Evolutionary conservation across 2,888 invertebrate genomes (phyloP).

Genomic region (Drymonia ruficornis): DNA sequence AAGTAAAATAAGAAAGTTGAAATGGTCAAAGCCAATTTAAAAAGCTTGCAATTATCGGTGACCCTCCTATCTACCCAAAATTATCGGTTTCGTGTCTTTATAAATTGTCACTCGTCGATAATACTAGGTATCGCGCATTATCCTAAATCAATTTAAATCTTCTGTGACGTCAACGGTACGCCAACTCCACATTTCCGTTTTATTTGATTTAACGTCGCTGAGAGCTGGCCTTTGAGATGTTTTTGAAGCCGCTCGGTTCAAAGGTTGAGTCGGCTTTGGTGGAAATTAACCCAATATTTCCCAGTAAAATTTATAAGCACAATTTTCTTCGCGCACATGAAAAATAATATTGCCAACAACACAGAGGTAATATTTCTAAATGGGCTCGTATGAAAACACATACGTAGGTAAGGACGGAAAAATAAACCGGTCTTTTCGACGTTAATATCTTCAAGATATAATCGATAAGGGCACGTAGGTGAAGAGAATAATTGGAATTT

Average conservation of each 20-base stretch:
- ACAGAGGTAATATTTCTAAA: constrained; percentile 2
- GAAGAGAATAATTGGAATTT: background rate
- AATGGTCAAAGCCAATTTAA: too few relatives aligned
- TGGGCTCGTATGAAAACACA: constrained; percentile 9
- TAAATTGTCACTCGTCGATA: too few relatives aligned
- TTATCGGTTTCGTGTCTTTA: too few relatives aligned
- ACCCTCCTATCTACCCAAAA: too few relatives aligned
- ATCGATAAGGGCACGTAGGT: constrained; percentile 1
- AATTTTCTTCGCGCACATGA: constrained; percentile 15
- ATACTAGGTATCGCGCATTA: background rate
- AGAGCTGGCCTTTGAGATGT: constrained; percentile 51
- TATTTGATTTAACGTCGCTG: constrained; percentile 51
- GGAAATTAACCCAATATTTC: constrained; percentile 47
- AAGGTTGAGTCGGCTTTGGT: constrained; percentile 43
- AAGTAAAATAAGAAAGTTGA: too few relatives aligned
- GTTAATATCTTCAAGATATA: constrained; percentile 4
- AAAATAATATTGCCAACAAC: constrained; percentile 10
- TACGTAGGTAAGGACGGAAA: background rate
- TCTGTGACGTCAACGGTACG: background rate
- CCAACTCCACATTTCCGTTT: constrained; percentile 26
- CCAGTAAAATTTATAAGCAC: constrained; percentile 26
- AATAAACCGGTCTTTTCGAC: background rate
- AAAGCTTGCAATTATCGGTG: too few relatives aligned
- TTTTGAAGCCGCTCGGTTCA: constrained; percentile 36
- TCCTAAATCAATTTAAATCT: constrained; percentile 1